Evolutionary conservation across 1,140 invertebrate genomes (phyloP).

Genomic region (Cotesia chilonis): DNA sequence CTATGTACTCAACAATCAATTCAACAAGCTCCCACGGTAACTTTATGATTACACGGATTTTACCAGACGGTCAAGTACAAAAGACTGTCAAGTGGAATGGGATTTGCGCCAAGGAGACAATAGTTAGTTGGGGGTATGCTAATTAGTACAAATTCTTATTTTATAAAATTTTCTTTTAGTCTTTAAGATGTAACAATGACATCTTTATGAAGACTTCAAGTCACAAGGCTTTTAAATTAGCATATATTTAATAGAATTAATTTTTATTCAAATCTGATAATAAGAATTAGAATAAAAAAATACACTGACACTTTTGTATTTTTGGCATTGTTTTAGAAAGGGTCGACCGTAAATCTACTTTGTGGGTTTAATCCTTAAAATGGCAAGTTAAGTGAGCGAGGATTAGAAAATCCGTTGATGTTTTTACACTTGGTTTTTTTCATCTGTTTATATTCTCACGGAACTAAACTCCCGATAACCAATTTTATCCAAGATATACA

Average conservation of each 20-base stretch:
- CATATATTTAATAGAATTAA: too few species aligned
- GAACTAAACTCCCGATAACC: constrained; percentile 54
- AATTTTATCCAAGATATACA: constrained; percentile 43
- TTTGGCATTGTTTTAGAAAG: not conserved
- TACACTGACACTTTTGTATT: too few species aligned
- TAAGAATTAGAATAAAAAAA: too few species aligned
- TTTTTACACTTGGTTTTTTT: constrained; percentile 42
- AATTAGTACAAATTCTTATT: constrained; percentile 36
- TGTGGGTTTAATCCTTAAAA: constrained; percentile 42
- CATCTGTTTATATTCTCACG: constrained; percentile 57
- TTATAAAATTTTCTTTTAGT: not conserved
- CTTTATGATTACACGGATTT: constrained; percentile 56
- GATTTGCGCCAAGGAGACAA: constrained; percentile 64
- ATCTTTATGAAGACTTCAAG: not conserved
- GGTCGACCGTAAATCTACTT: not conserved
- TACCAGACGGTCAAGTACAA: constrained; percentile 62
- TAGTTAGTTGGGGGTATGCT: constrained; percentile 57
- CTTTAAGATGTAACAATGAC: not conserved
- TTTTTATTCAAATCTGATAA: too few species aligned
- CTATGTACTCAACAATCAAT: constrained; percentile 32
- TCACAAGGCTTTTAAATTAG: too few species aligned
- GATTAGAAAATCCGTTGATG: constrained; percentile 50
- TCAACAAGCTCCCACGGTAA: constrained; percentile 22
- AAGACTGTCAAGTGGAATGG: constrained; percentile 58
- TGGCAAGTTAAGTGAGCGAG: constrained; percentile 62